These are phyloP conservation scores for Molanna angustata DNA, from an alignment of 2,888 invertebrate genomes.

Conservation along the genomic window DNA sequence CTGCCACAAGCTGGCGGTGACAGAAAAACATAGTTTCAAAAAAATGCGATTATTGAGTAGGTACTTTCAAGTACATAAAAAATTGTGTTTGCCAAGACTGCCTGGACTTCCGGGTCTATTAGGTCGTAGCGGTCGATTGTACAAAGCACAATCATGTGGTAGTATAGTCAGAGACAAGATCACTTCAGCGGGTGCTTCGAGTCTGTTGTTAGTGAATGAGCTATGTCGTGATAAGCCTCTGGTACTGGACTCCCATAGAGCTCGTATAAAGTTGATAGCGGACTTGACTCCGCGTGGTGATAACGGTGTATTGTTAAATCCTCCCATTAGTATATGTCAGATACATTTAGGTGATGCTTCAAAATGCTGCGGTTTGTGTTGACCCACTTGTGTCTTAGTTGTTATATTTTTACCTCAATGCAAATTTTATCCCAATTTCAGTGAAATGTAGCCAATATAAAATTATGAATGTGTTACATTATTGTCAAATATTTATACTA, in stretches of 20 bases:
- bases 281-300: slow-evolving; percentile 40
- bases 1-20: slow-evolving; percentile 35
- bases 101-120: slow-evolving; percentile 47
- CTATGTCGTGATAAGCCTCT: slow-evolving; percentile 53
- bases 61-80: slow-evolving; percentile 66
- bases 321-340: slow-evolving; percentile 51
- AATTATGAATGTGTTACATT: slow-evolving; percentile 26
- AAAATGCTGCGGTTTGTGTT: slow-evolving; percentile 61
- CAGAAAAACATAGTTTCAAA: slow-evolving; percentile 42
- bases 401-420: slow-evolving; percentile 4
- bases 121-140: slow-evolving; percentile 45
- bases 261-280: slow-evolving; percentile 27
- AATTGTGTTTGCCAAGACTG: slow-evolving; percentile 59
- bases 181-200: slow-evolving; percentile 34
- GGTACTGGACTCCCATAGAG: slow-evolving; percentile 33
- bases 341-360: slow-evolving; percentile 50
- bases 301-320: slow-evolving; percentile 39
- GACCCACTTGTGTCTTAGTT: slow-evolving; percentile 34
- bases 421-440: slow-evolving; percentile 6
- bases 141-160: slow-evolving; percentile 64
- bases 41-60: slow-evolving; percentile 63
- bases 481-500: slow-evolving; percentile 23
- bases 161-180: slow-evolving; percentile 56
- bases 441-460: slow-evolving; percentile 6
- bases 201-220: slow-evolving; percentile 43